Percentiles rank a stretch among this genome's conserved stretches.
These are phyloP conservation scores for Fissipunctia ypsillon DNA, from an alignment of 2,888 invertebrate species.

Conservation along the genomic window DNA sequence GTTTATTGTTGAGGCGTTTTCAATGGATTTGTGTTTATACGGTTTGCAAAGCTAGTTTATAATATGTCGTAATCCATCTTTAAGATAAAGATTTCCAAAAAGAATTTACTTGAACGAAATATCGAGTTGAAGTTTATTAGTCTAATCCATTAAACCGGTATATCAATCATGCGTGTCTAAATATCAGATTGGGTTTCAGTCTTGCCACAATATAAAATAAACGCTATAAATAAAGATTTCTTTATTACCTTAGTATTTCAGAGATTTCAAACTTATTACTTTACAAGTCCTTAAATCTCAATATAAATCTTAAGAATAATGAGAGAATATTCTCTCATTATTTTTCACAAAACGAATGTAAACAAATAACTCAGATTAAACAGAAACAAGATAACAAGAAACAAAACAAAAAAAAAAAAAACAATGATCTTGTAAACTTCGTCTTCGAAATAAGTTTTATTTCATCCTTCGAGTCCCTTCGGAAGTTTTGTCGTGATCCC, in stretches of 20 bases:
- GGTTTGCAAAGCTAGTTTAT: background rate
- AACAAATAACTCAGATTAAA: constrained; percentile 41
- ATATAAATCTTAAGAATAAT: background rate
- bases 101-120: background rate
- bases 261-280: background rate
- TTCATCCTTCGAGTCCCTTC: constrained; percentile 26
- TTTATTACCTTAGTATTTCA: constrained; percentile 6
- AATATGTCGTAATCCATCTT: background rate
- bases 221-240: background rate
- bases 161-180: constrained; percentile 37
- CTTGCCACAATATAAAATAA: constrained; percentile 20
- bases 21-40: background rate
- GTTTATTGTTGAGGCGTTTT: background rate
- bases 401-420: constrained; percentile 37
- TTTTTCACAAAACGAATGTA: constrained; percentile 26
- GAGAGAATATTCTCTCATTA: background rate
- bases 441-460: constrained; percentile 53
- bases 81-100: background rate
- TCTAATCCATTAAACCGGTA: constrained; percentile 30
- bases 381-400: constrained; percentile 37
- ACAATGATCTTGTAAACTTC: constrained; percentile 35
- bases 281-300: constrained; percentile 2
- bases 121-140: constrained; percentile 10
- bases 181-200: constrained; percentile 35
- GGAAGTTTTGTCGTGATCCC: constrained; percentile 42